Conservation (phyloP, 2,797 vertebrate genomes). For the Agapornis canus region DNA sequence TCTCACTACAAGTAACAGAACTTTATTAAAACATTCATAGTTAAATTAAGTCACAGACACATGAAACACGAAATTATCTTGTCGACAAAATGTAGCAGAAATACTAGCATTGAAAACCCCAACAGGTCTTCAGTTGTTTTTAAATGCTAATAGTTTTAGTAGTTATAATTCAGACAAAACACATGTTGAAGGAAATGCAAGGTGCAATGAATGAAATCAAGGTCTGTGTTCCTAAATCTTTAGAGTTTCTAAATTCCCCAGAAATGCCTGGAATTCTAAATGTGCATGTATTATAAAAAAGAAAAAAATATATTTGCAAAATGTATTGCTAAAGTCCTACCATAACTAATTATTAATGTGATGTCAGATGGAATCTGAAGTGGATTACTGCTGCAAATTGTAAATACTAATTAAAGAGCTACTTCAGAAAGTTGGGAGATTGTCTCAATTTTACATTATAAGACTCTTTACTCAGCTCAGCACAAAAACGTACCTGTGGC, state of each 20-base stretch:
- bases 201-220: neutral
- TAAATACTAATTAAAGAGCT: conserved; percentile 40
- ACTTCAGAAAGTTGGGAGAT: conserved; percentile 33
- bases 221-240: neutral
- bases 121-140: neutral
- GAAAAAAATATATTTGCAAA: neutral
- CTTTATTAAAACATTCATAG: neutral
- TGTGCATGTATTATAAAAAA: neutral
- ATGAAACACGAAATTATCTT: neutral
- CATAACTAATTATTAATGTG: neutral
- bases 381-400: neutral
- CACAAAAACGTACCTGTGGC: conserved; percentile 38
- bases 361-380: neutral
- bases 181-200: neutral
- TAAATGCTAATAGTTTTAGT: neutral
- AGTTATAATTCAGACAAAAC: neutral
- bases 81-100: neutral
- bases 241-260: neutral
- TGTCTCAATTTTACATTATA: conserved; percentile 25
- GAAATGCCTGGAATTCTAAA: neutral
- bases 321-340: neutral
- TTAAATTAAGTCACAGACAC: neutral
- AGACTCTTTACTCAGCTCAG: neutral
- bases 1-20: neutral
- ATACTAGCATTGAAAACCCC: neutral